Conservation (phyloP, 2,113 vertebrate genomes). For the Edolisoma coerulescens region DNA sequence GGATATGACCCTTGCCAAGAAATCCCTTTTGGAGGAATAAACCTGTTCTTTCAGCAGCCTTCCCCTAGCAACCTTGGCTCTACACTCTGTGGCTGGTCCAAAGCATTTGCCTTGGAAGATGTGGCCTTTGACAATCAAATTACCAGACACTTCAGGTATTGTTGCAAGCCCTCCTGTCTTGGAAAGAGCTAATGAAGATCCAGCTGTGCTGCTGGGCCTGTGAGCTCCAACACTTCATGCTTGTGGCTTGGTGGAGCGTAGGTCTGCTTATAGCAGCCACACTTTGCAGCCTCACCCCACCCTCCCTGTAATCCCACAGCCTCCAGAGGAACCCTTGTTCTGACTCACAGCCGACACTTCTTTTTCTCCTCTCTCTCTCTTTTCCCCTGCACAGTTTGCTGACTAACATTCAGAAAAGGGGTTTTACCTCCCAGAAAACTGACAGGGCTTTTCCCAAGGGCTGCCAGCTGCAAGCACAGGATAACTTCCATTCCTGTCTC, state of each 20-base stretch:
- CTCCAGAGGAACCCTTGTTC: not conserved
- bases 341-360: not conserved
- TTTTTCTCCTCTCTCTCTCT: not conserved
- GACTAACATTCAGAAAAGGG: not conserved
- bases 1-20: not conserved
- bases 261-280: not conserved
- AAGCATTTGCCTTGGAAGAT: not conserved
- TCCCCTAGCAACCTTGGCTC: not conserved
- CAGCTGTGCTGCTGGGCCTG: not conserved
- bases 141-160: constrained; percentile 15
- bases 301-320: not conserved
- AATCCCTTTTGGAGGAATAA: not conserved
- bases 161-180: not conserved
- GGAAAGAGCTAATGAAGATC: constrained; percentile 29
- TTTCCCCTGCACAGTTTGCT: not conserved
- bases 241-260: constrained; percentile 26
- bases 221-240: constrained; percentile 25
- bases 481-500: not conserved
- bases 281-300: not conserved
- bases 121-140: not conserved
- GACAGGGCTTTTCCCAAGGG: not conserved
- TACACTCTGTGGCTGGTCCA: not conserved
- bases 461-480: not conserved
- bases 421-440: constrained; percentile 1
- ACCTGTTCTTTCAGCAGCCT: not conserved